These are phyloP conservation scores for Oryzaephilus surinamensis DNA, from an alignment of 1,140 invertebrate genomes.

Conservation along the genomic window DNA sequence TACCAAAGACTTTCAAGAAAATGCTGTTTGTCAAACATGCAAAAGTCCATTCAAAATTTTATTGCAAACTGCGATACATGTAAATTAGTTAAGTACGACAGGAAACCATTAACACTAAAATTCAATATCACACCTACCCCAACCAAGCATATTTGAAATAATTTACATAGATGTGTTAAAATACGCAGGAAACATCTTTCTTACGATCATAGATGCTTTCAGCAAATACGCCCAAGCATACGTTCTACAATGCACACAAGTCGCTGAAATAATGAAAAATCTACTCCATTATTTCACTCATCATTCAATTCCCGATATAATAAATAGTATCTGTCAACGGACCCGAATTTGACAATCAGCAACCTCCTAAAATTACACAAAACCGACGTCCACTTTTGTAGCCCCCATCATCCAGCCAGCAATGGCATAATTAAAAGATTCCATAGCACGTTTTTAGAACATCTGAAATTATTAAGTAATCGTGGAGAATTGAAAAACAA, in stretches of 20 bases:
- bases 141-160: constrained; percentile 23
- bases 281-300: constrained; percentile 8
- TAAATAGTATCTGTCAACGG: constrained; percentile 8
- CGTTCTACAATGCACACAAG: constrained; percentile 4
- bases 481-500: not conserved
- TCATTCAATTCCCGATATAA: constrained; percentile 8
- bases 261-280: constrained; percentile 4
- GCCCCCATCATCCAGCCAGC: constrained; percentile 6
- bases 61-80: constrained; percentile 22
- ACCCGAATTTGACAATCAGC: constrained; percentile 11
- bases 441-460: constrained; percentile 14
- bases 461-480: constrained; percentile 5
- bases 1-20: constrained; percentile 4
- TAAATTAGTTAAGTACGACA: constrained; percentile 26
- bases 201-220: constrained; percentile 4
- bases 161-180: constrained; percentile 25
- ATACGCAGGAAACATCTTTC: constrained; percentile 15
- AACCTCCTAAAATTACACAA: constrained; percentile 12
- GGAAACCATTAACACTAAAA: constrained; percentile 22
- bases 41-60: constrained; percentile 18
- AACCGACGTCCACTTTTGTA: constrained; percentile 13
- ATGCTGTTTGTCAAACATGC: constrained; percentile 30
- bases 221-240: constrained; percentile 12
- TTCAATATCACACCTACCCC: constrained; percentile 22
- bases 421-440: constrained; percentile 13